Evolutionary conservation across 2,888 invertebrate genomes (phyloP).

Genomic region (Lasioglossum zephyrum): DNA sequence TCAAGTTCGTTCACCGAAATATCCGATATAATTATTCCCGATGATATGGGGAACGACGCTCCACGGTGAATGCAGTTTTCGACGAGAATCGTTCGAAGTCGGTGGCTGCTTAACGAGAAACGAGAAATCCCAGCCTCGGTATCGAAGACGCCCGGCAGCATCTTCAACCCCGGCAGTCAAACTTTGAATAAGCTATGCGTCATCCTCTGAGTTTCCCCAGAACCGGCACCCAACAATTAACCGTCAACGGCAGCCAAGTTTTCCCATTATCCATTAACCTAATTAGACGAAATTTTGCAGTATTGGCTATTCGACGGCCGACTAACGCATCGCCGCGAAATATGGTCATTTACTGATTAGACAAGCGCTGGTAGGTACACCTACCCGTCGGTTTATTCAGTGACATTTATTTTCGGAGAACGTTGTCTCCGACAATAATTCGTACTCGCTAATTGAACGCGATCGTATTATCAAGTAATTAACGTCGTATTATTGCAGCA

Average conservation of each 20-base stretch:
- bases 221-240: slow-evolving; percentile 77
- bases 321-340: slow-evolving; percentile 47
- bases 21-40: slow-evolving; percentile 66
- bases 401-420: slow-evolving; percentile 7
- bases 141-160: slow-evolving; percentile 35
- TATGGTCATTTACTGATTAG: slow-evolving; percentile 52
- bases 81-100: slow-evolving; percentile 26
- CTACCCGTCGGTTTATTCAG: neutral
- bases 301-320: slow-evolving; percentile 71
- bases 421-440: neutral
- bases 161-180: slow-evolving; percentile 42
- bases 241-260: slow-evolving; percentile 79
- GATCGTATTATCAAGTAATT: slow-evolving; percentile 35
- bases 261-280: slow-evolving; percentile 82
- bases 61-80: neutral
- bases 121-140: slow-evolving; percentile 47
- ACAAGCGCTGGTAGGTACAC: neutral
- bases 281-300: slow-evolving; percentile 80
- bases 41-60: slow-evolving; percentile 30
- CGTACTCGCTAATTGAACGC: slow-evolving; percentile 7
- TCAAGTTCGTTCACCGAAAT: slow-evolving; percentile 52
- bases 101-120: slow-evolving; percentile 57
- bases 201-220: slow-evolving; percentile 66
- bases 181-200: slow-evolving; percentile 73
- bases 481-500: slow-evolving; percentile 15